These are phyloP conservation scores for Abscondita cerata DNA, from an alignment of 2,888 invertebrate genomes.

Conservation along the genomic window DNA sequence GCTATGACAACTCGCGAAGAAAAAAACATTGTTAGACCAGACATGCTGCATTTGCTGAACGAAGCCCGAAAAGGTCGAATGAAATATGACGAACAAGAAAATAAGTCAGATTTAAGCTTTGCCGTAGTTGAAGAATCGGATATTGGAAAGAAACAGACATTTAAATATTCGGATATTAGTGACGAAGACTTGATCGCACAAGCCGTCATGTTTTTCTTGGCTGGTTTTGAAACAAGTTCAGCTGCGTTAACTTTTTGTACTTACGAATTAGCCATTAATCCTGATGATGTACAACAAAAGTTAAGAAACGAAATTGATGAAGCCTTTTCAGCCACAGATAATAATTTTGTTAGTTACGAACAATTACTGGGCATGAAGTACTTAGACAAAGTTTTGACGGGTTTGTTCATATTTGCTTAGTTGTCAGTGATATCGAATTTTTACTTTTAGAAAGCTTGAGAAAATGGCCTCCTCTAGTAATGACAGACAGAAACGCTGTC, in stretches of 20 bases:
- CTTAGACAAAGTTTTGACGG: conserved; percentile 2
- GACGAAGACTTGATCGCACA: conserved; percentile 65
- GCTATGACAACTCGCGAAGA: conserved; percentile 45
- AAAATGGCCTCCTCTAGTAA: conserved; percentile 59
- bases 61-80: conserved; percentile 45
- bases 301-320: conserved; percentile 64
- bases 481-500: conserved; percentile 59
- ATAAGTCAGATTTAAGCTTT: conserved; percentile 37
- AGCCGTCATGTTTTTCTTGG: conserved; percentile 62
- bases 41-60: conserved; percentile 55
- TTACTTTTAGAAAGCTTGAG: conserved; percentile 58
- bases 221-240: conserved; percentile 62
- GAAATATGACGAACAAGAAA: background rate
- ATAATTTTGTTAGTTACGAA: conserved; percentile 4
- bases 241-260: conserved; percentile 61
- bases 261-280: conserved; percentile 65
- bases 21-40: conserved; percentile 49
- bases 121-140: conserved; percentile 43
- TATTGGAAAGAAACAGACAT: conserved; percentile 1
- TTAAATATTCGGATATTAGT: conserved; percentile 31
- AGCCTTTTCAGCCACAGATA: conserved; percentile 43
- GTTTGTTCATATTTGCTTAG: too few species aligned
- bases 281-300: conserved; percentile 64
- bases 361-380: background rate
- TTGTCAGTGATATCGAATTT: too few species aligned